Evolutionary conservation across 1,140 invertebrate species (phyloP).

Genomic region (Philopotamus ludificatus): DNA sequence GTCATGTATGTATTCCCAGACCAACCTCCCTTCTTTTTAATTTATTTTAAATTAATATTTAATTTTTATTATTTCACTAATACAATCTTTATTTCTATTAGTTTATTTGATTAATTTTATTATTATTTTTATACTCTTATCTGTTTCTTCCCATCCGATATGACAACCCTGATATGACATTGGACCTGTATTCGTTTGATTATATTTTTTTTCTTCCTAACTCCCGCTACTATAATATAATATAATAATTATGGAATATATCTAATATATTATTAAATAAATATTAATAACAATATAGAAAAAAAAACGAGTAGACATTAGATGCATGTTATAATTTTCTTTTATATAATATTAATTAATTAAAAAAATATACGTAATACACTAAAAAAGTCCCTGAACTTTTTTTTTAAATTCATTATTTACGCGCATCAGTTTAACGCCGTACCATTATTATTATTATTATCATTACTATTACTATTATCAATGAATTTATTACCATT

Average conservation of each 20-base stretch:
- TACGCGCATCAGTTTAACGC: no score
- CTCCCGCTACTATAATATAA: slow-evolving; percentile 3
- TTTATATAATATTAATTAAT: no score
- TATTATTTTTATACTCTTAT: neutral
- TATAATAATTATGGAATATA: neutral
- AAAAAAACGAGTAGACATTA: no score
- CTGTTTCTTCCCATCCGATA: slow-evolving; percentile 25
- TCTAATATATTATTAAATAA: no score
- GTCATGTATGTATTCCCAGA: slow-evolving; percentile 65
- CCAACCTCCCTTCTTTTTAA: slow-evolving; percentile 38
- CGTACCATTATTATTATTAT: no score
- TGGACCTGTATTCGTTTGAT: slow-evolving; percentile 5
- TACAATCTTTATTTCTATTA: slow-evolving; percentile 13
- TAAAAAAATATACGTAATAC: no score
- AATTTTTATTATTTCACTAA: neutral
- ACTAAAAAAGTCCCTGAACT: no score
- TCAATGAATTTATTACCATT: no score
- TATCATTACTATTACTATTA: no score
- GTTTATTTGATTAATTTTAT: slow-evolving; percentile 12
- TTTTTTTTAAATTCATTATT: no score
- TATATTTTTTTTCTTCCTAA: slow-evolving; percentile 20
- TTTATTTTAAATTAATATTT: neutral
- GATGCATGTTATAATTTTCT: no score
- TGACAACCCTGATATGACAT: slow-evolving; percentile 5
- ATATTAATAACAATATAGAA: no score